Base-by-base conservation (phyloP, 1,140 invertebrate species). In the Charaxes varanes region DNA sequence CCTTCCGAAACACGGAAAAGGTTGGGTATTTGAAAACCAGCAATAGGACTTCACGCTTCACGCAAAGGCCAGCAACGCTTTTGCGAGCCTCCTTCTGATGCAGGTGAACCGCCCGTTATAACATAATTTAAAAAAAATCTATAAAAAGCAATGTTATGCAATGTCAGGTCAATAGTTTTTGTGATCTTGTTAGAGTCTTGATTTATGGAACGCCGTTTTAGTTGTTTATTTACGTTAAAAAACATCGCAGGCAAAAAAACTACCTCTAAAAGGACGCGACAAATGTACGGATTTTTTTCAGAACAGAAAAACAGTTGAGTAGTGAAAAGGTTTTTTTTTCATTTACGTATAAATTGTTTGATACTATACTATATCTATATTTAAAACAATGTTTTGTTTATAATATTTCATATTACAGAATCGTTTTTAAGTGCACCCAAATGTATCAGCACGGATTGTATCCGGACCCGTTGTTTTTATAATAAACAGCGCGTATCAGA, bases 161-260 rank as follows among this genome's bases (percentile, higher is more conserved):
- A 11, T 21, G 8, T 12, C 54, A n/a, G n/a, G n/a, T 63, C 60
- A 21, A 59, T 15, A 19, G 26, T 10, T 51, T 59, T 30, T 49
- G 7, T 45, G 40, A 38, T 42, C 51, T 33, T 41, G 57, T 58
- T 49, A 27, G 42, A 55, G 43, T 51, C 46, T 56, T 65, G 63
- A 76, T 76, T 76, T 70, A 76, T 67, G 49, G 48, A 35, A 15
- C 22, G 42, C 28, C 31, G 28, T 52, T 69, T 68, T 67, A 69
- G 48, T 31, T 56, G 35, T 60, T 62, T 70, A 51, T 74, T 74
- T 70, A 62, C 47, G 35, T 62, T 56, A 44, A 53, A 61, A 62
- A 64, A 66, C 52, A 60, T 60, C 57, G 54, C 57, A 34, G 65
- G 53, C 57, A 43, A 72, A 70, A 72, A 71, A 70, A 58, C 35